Evolutionary conservation across 2,113 vertebrate species (phyloP).

Genomic region (Chitala chitala): DNA sequence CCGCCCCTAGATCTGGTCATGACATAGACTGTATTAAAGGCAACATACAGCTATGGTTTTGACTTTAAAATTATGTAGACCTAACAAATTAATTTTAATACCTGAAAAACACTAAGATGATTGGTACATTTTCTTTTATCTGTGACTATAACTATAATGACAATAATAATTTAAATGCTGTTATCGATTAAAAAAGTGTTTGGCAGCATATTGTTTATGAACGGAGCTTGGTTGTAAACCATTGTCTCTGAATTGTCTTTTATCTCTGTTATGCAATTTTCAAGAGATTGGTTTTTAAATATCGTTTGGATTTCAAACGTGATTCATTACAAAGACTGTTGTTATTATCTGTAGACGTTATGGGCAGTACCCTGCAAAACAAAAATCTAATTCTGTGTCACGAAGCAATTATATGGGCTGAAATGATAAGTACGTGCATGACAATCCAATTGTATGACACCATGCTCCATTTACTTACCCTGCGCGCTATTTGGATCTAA

Average conservation of each 20-base stretch:
- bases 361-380: not conserved
- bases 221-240: too few relatives aligned
- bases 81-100: not conserved
- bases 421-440: conserved; percentile 2
- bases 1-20: too few relatives aligned
- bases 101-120: not conserved
- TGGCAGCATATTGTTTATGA: conserved; percentile 4
- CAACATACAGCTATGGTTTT: too few relatives aligned
- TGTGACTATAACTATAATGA: not conserved
- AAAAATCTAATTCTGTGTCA: conserved; percentile 16
- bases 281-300: conserved; percentile 19
- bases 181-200: not conserved
- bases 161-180: not conserved
- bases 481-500: not conserved
- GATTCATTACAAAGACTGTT: not conserved
- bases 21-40: too few relatives aligned
- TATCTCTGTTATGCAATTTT: not conserved
- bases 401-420: conserved; percentile 1
- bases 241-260: not conserved
- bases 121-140: not conserved
- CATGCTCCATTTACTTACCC: not conserved
- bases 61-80: too few relatives aligned
- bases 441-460: conserved; percentile 2
- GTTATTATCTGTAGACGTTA: not conserved
- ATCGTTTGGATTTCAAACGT: not conserved